Evolutionary conservation across 1,140 invertebrate species (phyloP), one percentile per base, ranked within the genome.

Genomic region (Danaus plexippus): DNA sequence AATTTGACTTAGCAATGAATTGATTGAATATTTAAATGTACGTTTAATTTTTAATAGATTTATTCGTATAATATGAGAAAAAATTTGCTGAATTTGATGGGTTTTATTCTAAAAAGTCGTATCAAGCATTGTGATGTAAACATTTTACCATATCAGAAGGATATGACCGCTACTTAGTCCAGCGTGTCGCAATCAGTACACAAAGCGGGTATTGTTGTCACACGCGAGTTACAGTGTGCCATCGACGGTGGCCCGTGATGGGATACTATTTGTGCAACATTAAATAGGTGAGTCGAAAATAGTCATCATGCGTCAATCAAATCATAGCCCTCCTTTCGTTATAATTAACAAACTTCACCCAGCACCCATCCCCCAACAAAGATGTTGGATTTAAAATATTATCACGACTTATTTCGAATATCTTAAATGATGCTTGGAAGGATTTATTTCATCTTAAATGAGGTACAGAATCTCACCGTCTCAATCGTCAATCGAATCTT

Each of bases 111-210:
- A 32, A 32, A 32, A 32, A 32, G 22, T 32, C 22, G 22, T 32
- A 32, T 32, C 22, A 32, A 1, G 7, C 5, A 32, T 22, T 49
- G 12, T 48, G 47, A 43, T 57, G 54, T 61, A 44, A 49, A 61
- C 54, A 60, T 54, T 40, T 54, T 40, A 51, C 64, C 61, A 51
- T 57, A 57, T 58, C 60, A 58, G 59, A 52, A 66, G 43, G 72
- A 71, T 72, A 67, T 59, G 66, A 64, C 59, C 63, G 59, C 72
- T 83, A 79, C 69, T 75, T 76, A 81, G 72, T 75, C 68, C 69
- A 72, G 69, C 79, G 74, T 85, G 82, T 82, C 77, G 82, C 73
- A 84, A 84, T 82, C 73, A 76, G 63, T 66, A 66, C 55, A 85
- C 82, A 83, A 83, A 79, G 77, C 77, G 69, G 72, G 69, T 80